Base-by-base conservation (phyloP, 2,113 vertebrate genomes). In the Tupaia tana region DNA sequence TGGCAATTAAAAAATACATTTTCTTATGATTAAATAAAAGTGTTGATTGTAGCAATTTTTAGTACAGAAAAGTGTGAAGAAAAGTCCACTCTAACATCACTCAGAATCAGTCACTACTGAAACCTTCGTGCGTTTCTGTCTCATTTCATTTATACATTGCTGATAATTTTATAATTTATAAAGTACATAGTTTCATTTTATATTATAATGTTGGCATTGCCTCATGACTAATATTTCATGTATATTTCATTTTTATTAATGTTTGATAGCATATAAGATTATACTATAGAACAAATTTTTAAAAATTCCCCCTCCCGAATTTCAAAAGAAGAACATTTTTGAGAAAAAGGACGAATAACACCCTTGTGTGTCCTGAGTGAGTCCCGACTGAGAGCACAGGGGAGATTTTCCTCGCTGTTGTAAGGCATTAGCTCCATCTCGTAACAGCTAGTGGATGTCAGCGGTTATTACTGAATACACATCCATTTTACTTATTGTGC, bases 141-240 rank as follows among this genome's bases (percentile, higher is more conserved):
- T 74, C 58, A 29, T 5, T 79, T 86, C 29, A 11, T 12, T 58
- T 18, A 31, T 69, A 18, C n/a, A 24, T 52, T 89, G 29, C 73
- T 89, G 22, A 74, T 80, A 54, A n/a, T 69, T 87, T 96, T 92
- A 43, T 4, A 86, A 22, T 70, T 74, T 29, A 89, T 77, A 34
- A 73, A 64, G 11, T 54, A 11, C 22, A 12, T 69, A 24, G 80
- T 52, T 74, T 84, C 7, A 43, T n/a, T 92, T 95, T 86, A 43
- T 69, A 11, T 86, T 90, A 14, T 64, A 59, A 66, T 70, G 90
- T 91, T 74, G 70, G 64, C 6, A n/a, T 90, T 88, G 75, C 7
- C n/a, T 82, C 22, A 20, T 14, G 63, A 58, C 66, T 67, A n/a
- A 89, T 75, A 54, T 66, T 82, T 58, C 89, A 66, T 4, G 25